These are phyloP conservation scores for Mesoclemmys tuberculata DNA, from an alignment of 2,113 vertebrate species.

Conservation along the genomic window DNA sequence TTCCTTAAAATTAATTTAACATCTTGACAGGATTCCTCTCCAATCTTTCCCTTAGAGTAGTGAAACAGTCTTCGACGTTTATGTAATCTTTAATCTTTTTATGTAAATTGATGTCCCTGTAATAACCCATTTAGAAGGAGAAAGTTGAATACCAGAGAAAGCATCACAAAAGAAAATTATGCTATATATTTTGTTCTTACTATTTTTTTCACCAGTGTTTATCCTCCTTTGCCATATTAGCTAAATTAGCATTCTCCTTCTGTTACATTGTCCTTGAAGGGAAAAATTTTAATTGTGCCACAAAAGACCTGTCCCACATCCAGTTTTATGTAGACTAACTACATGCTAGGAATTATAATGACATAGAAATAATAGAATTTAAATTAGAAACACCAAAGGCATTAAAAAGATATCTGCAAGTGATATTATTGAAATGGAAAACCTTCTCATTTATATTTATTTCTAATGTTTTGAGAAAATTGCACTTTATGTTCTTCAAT, in stretches of 20 bases:
- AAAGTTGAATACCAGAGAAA: conserved; percentile 23
- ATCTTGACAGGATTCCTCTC: conserved; percentile 20
- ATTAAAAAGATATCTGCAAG: conserved; percentile 44
- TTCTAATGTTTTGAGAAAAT: conserved; percentile 34
- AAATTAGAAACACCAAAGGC: conserved; percentile 56
- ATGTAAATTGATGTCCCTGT: conserved; percentile 38
- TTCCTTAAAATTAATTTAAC: conserved; percentile 41
- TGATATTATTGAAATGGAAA: conserved; percentile 28
- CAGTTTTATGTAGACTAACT: conserved; percentile 29
- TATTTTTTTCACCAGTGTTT: conserved; percentile 3
- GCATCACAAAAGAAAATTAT: background rate
- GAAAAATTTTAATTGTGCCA: conserved; percentile 56
- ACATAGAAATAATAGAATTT: conserved; percentile 50
- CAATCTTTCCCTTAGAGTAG: background rate
- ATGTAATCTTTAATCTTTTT: conserved; percentile 45
- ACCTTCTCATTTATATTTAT: conserved; percentile 31
- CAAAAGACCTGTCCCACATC: conserved; percentile 14
- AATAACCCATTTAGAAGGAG: conserved; percentile 43
- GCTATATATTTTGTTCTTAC: background rate
- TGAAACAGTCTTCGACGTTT: conserved; percentile 12
- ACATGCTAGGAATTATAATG: conserved; percentile 67
- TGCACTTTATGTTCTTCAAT: background rate
- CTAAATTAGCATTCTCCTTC: conserved; percentile 56
- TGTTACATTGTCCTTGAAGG: conserved; percentile 41
- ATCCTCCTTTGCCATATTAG: conserved; percentile 41